Percentiles rank a stretch among this genome's conserved stretches.
Conservation (phyloP, 2,797 vertebrate genomes). For the Scolopax rusticola region DNA sequence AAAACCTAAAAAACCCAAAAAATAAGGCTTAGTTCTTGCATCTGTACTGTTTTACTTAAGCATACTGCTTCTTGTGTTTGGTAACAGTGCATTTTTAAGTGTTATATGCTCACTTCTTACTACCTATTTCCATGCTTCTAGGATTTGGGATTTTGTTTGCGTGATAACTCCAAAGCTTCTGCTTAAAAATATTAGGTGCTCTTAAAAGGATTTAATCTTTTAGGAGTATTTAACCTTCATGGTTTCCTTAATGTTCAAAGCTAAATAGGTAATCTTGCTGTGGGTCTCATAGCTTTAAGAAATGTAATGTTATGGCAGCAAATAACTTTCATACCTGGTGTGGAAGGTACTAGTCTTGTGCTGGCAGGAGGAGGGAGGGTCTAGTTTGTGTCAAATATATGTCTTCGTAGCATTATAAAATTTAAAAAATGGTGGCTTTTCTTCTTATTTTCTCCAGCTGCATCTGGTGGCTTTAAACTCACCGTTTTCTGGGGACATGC, state of each 20-base stretch:
- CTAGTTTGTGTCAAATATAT: background rate
- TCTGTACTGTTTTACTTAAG: background rate
- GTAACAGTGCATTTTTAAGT: background rate
- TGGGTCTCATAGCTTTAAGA: background rate
- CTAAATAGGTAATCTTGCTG: background rate
- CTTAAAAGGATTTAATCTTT: background rate
- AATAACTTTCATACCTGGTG: background rate
- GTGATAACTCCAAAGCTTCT: background rate
- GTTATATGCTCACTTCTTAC: background rate
- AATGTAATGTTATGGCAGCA: background rate
- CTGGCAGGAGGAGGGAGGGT: background rate
- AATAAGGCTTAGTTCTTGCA: background rate
- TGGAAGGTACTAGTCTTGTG: background rate
- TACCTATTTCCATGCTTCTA: background rate
- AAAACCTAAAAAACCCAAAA: background rate
- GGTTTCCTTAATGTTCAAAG: background rate
- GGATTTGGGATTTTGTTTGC: background rate
- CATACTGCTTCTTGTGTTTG: background rate
- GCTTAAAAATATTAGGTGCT: background rate
- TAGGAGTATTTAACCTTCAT: background rate
- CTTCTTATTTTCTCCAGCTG: slow-evolving; percentile 80
- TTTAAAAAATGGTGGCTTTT: background rate
- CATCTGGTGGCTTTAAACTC: slow-evolving; percentile 92
- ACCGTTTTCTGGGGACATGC: slow-evolving; percentile 88
- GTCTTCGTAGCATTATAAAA: background rate